Conservation (phyloP, 23 tunicate species). For the Aplidium turbinatum region DNA sequence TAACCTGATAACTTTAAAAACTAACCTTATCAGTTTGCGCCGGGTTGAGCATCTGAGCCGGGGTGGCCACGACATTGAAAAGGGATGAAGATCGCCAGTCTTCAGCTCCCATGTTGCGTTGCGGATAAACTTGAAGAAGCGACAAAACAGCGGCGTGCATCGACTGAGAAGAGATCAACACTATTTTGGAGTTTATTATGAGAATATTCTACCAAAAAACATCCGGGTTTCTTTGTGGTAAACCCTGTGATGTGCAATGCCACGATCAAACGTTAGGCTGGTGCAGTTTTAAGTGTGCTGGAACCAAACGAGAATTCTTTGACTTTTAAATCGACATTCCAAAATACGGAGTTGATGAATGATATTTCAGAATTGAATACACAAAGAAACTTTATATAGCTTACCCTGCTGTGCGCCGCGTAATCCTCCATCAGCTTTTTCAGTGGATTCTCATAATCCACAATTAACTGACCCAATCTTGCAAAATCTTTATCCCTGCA, state of each 20-base stretch:
- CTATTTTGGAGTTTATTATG: too few relatives aligned
- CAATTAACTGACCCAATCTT: conserved; percentile 82
- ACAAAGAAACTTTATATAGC: background rate
- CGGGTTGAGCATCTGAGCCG: conserved; percentile 90
- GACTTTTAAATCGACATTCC: background rate
- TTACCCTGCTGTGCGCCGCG: conserved; percentile 66
- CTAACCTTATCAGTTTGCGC: conserved; percentile 85
- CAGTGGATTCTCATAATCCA: conserved; percentile 89
- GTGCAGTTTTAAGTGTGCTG: background rate
- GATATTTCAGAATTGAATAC: too few relatives aligned
- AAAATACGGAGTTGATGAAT: background rate
- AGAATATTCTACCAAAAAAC: too few relatives aligned
- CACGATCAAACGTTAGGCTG: too few relatives aligned
- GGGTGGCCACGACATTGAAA: conserved; percentile 76
- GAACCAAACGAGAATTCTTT: background rate
- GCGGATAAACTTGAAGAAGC: conserved; percentile 72
- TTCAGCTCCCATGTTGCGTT: conserved; percentile 69
- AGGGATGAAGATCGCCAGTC: conserved; percentile 72
- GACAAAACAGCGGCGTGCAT: conserved; percentile 72
- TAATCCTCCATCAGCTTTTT: conserved; percentile 95
- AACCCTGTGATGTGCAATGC: too few relatives aligned
- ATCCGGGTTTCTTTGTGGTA: too few relatives aligned
- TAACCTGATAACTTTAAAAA: too few relatives aligned
- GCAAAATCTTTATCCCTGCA: conserved; percentile 87
- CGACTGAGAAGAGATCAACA: conserved; percentile 50